Conservation (phyloP, 2,113 vertebrate species). For the Protomyctophum bolini region DNA sequence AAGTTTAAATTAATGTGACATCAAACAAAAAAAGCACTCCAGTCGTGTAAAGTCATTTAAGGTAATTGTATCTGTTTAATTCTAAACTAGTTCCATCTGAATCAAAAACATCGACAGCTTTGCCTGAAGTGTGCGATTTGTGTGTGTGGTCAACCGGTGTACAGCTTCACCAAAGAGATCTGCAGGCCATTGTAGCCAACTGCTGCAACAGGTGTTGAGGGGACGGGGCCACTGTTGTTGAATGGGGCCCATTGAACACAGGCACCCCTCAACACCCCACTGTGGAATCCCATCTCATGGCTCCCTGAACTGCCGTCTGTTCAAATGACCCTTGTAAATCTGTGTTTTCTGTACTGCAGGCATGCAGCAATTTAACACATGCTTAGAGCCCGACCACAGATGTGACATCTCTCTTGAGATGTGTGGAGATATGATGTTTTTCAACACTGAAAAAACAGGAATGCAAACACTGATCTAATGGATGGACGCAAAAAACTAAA, state of each 20-base stretch:
- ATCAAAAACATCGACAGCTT: background rate
- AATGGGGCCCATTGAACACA: conserved; percentile 50
- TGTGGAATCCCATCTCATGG: conserved; percentile 55
- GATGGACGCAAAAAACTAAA: too few relatives aligned
- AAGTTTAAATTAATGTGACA: too few relatives aligned
- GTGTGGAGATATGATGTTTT: background rate
- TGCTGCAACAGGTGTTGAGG: conserved; percentile 69
- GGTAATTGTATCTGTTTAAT: background rate
- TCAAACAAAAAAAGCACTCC: too few relatives aligned
- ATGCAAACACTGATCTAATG: too few relatives aligned
- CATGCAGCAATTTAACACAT: conserved; percentile 60
- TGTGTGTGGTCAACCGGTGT: conserved; percentile 11
- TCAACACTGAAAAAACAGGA: too few relatives aligned
- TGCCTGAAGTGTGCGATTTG: conserved; percentile 1
- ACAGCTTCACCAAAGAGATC: conserved; percentile 39
- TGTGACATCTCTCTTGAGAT: conserved; percentile 34
- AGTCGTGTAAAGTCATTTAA: too few relatives aligned
- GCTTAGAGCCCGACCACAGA: conserved; percentile 26
- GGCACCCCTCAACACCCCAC: conserved; percentile 35
- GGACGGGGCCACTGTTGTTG: conserved; percentile 55
- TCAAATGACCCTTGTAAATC: conserved; percentile 70
- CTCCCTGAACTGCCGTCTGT: conserved; percentile 56
- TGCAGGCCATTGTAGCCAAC: conserved; percentile 54
- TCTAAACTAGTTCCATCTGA: background rate
- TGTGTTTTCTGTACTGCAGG: conserved; percentile 47